phyloP scores from a whole-genome alignment of 1,140 invertebrate genomes.

The Drosophila chauvacae region DNA sequence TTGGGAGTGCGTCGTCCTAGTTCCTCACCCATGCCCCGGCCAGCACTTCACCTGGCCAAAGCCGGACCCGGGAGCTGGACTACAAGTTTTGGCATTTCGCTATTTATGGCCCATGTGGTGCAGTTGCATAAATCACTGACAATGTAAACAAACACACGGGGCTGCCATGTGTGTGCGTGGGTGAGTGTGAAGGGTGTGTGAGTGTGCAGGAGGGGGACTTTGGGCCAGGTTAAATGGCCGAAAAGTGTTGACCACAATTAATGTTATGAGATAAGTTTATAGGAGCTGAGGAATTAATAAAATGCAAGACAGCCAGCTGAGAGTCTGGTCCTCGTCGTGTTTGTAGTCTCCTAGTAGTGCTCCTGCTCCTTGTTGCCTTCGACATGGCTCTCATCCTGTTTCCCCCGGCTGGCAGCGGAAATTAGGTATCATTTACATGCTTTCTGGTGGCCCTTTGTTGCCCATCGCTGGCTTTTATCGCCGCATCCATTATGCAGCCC shows the following conservation, averaged over 20 bases:
- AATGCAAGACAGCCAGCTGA: slow-evolving; percentile 59
- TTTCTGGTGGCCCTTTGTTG: slow-evolving; percentile 40
- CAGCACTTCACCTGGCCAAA: slow-evolving; percentile 53
- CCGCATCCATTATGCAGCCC: slow-evolving; percentile 67
- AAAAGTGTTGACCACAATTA: slow-evolving; percentile 84
- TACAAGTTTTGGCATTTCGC: slow-evolving; percentile 79
- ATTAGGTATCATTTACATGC: slow-evolving; percentile 81
- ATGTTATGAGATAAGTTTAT: slow-evolving; percentile 84
- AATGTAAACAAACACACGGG: slow-evolving; percentile 70
- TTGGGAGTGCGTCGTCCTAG: slow-evolving; percentile 54
- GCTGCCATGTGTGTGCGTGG: background rate
- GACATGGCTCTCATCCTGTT: slow-evolving; percentile 1
- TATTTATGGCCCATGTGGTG: slow-evolving; percentile 83
- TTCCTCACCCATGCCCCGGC: background rate
- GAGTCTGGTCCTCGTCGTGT: background rate
- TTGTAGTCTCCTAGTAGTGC: too few species aligned
- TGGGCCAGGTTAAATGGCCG: slow-evolving; percentile 70
- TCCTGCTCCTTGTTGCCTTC: background rate
- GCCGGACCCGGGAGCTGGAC: slow-evolving; percentile 1
- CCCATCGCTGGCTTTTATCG: slow-evolving; percentile 42
- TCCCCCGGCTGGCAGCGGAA: slow-evolving; percentile 54
- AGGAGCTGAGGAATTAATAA: slow-evolving; percentile 62
- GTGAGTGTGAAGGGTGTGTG: background rate
- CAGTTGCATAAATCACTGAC: slow-evolving; percentile 83
- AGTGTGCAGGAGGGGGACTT: background rate